Evolutionary conservation across 2,797 vertebrate species (phyloP).

Genomic region (Enteromius thamalakanensis): DNA sequence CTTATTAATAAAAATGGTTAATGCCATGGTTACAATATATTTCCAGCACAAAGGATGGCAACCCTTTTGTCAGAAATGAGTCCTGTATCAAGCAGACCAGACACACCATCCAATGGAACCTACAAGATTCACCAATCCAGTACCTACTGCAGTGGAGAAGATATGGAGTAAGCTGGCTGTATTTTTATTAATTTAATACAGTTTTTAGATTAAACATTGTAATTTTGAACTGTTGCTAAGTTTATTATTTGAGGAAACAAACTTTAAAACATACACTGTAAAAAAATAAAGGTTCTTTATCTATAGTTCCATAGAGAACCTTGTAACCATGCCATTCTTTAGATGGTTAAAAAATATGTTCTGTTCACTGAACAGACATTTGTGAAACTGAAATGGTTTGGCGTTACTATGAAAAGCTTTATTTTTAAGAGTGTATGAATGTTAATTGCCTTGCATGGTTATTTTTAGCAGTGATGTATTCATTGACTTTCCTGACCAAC

Average conservation of each 20-base stretch:
- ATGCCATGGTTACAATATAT: background rate
- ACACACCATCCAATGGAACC: constrained; percentile 25
- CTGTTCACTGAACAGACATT: background rate
- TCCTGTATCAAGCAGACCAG: constrained; percentile 40
- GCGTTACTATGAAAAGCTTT: background rate
- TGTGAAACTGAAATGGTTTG: background rate
- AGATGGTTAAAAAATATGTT: background rate
- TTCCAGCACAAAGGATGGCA: constrained; percentile 51
- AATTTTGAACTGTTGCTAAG: background rate
- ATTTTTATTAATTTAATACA: background rate
- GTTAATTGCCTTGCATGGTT: background rate
- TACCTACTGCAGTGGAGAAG: constrained; percentile 26
- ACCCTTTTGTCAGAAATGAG: constrained; percentile 35
- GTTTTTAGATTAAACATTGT: background rate
- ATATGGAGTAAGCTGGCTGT: constrained; percentile 40
- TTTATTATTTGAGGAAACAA: background rate
- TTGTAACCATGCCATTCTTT: background rate
- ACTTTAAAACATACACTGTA: background rate
- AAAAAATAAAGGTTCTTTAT: background rate
- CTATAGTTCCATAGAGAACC: background rate
- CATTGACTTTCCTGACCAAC: constrained; percentile 73
- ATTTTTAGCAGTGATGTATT: constrained; percentile 65
- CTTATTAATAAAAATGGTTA: background rate
- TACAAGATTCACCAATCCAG: constrained; percentile 25
- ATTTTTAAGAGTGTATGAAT: background rate